A percentile compares a stretch with the other conserved stretches of the same genome.
These are phyloP conservation scores for Terrapene triunguis DNA, from an alignment of 2,113 vertebrate species.

Conservation along the genomic window DNA sequence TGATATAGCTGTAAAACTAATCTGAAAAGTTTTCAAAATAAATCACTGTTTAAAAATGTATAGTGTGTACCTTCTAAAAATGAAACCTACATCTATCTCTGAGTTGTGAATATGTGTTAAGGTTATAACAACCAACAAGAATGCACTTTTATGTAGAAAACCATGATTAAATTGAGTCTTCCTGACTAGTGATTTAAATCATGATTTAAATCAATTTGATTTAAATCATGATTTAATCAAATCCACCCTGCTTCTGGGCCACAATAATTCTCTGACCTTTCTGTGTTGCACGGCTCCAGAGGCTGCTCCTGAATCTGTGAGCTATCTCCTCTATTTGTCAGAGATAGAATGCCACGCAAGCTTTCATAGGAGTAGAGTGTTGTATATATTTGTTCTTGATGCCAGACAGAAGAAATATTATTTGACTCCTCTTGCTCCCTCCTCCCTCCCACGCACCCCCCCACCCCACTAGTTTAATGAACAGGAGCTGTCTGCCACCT, in stretches of 20 bases:
- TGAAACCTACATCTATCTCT: too few species aligned
- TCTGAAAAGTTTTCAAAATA: too few species aligned
- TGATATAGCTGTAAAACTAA: too few species aligned
- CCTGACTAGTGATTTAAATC: too few species aligned
- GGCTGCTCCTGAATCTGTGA: neutral
- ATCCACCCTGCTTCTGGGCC: neutral
- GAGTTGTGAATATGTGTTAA: too few species aligned
- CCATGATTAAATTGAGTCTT: too few species aligned
- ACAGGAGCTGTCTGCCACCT: neutral
- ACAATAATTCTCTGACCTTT: neutral
- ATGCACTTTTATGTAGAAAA: too few species aligned
- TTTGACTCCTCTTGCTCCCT: fast-evolving
- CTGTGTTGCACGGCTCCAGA: neutral
- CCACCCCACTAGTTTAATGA: neutral
- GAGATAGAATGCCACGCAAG: neutral
- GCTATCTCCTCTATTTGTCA: neutral
- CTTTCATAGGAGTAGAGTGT: neutral
- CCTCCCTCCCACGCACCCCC: neutral
- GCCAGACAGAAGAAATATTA: neutral
- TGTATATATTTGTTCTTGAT: neutral
- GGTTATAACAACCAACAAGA: too few species aligned
- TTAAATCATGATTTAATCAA: too few species aligned
- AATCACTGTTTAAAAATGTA: too few species aligned
- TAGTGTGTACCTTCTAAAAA: too few species aligned
- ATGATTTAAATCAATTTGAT: too few species aligned